Base-by-base conservation (phyloP, 2,888 invertebrate genomes). In the Caprella mutica region DNA sequence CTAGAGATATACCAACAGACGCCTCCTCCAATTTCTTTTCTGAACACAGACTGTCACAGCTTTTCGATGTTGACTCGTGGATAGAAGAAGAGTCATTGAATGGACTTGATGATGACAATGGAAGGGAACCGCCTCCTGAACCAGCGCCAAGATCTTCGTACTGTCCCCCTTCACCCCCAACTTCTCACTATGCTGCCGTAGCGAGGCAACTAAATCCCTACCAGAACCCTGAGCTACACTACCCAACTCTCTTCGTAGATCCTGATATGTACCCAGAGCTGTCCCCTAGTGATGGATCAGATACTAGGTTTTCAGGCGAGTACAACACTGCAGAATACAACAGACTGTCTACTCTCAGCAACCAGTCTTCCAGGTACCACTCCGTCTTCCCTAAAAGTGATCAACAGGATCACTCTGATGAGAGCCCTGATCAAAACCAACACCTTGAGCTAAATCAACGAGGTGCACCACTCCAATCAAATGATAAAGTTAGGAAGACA, bases 91-190 rank as follows among this genome's bases (percentile, higher is more conserved):
- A 59, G n/a, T 39, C 27, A 40, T 46, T 55, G 38, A 56, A 54
- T 38, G 55, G 48, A n/a, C 55, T 38, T 43, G 60, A 53, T 12
- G 58, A 58, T 9, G 57, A 52, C 42, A 21, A 42, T 19, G 59
- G 46, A 26, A 42, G 56, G 21, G 58, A 61, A n/a, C 59, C 61
- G 19, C 65, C 65, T 3, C 65, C 65, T 17, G 61, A 61, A 44
- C 65, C 65, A 2, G 65, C 65, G n/a, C 65, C 65, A 9, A 51
- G 61, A 17, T 53, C 58, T 30, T 61, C 61, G 27, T 65, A 61
- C 52, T 65, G 61, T 35, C 61, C 61, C 14, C 64, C 64, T 17
- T 60, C 60, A 19, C 56, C 60, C 9, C 53, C 55, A 19, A 56
- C 59, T 17, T 53, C 62, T 3, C 55, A 51, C 29, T 52, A 58